Conservation (phyloP, 2,113 vertebrate genomes). For the Sinocyclocheilus anophthalmus region DNA sequence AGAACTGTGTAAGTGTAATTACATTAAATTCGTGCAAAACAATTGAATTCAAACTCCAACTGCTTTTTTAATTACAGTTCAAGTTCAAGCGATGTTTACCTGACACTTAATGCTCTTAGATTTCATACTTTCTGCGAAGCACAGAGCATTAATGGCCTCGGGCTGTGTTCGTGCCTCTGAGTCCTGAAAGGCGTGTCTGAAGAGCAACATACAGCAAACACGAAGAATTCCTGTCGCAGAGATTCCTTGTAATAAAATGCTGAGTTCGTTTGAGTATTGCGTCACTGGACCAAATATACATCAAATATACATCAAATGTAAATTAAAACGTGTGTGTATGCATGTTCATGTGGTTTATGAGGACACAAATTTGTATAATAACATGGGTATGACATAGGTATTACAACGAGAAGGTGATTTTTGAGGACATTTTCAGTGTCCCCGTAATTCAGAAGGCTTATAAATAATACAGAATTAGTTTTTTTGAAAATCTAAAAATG, state of each 20-base stretch:
- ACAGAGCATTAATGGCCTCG: not conserved
- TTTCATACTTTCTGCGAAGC: not conserved
- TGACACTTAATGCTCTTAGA: not conserved
- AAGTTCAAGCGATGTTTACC: not conserved
- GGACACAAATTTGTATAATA: too few relatives aligned
- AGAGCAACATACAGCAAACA: not conserved
- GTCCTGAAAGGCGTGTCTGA: not conserved
- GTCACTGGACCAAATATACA: not conserved
- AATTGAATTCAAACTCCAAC: not conserved
- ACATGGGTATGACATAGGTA: too few relatives aligned
- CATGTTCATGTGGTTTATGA: too few relatives aligned
- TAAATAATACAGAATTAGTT: too few relatives aligned
- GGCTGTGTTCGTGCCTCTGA: not conserved
- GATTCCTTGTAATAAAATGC: conserved; percentile 25
- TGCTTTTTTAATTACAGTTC: not conserved
- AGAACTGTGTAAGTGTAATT: not conserved
- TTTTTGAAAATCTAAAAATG: too few relatives aligned
- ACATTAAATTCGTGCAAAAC: not conserved
- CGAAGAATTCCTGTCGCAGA: too few relatives aligned
- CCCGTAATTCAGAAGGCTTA: too few relatives aligned
- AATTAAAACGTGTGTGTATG: too few relatives aligned
- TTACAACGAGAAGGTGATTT: too few relatives aligned
- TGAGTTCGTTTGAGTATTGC: not conserved
- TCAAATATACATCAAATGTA: too few relatives aligned
- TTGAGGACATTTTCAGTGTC: too few relatives aligned